Evolutionary conservation across 35 echinoderm and acorn worm genomes (phyloP), one percentile per base, ranked within the genome.

Genomic region (Acanthaster planci): DNA sequence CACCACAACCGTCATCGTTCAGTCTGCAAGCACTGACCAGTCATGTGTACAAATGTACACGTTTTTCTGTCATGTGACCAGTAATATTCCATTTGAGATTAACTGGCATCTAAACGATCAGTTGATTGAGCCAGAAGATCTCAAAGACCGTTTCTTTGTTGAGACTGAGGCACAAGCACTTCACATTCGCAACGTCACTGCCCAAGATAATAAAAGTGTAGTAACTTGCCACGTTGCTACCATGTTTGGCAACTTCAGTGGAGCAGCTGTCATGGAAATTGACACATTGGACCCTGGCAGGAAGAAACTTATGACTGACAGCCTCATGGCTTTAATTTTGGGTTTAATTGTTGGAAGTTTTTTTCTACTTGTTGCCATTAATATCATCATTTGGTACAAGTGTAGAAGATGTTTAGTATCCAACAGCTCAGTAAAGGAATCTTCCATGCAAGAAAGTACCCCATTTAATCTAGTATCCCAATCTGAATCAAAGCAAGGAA

Each of bases 41-140:
- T 6, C 21, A n/a, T 16, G 7, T 82, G 14, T n/a, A 82, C 21
- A 52, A 82, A 19, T 54, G 16, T 34, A 12, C 15, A 82, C 79
- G 32, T 26, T 82, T 14, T 7, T 82, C 7, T 82, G 79, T 55
- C 50, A 82, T 34, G 34, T 82, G 23, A 36, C 44, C 27, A 27
- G 42, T 53, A 82, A 29, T 52, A 82, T 82, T 52, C 79, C 79
- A 22, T 82, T 32, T 82, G 79, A 82, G 5, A n/a, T 82, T 10
- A 22, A 53, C 32, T 82, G 79, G 79, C 55, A 82, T 54, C 55
- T 52, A 17, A 7, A 82, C 14, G 47, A 39, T 27, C 2, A 29
- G 21, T 42, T n/a, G 14, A 82, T 82, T 39, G 79, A 82, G 18
- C 19, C 79, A 8, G 17, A 26, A 10, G 8, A 26, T 29, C 40